A percentile compares a stretch with the other conserved stretches of the same genome.
Conservation (phyloP, 2,797 vertebrate genomes). For the Sebastes melanostomus region DNA sequence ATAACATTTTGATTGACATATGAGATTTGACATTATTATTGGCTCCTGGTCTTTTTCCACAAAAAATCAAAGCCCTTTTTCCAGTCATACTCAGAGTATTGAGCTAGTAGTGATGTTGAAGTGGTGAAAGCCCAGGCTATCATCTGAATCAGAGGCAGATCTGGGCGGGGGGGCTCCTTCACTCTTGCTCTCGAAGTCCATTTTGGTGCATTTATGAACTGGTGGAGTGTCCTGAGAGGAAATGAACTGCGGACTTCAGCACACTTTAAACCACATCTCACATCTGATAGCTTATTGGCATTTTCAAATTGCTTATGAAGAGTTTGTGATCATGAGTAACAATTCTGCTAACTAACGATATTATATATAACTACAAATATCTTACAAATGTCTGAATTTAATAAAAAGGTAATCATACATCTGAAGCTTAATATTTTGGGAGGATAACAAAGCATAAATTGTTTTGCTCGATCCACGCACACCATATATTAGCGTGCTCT, state of each 20-base stretch:
- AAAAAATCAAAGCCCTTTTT: not conserved
- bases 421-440: not conserved
- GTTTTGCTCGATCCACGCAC: not conserved
- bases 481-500: not conserved
- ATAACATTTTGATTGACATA: not conserved
- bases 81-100: not conserved
- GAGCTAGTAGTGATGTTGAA: not conserved
- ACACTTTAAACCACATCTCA: not conserved
- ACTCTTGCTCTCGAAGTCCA: not conserved
- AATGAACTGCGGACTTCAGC: slow-evolving; percentile 2
- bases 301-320: slow-evolving; percentile 18
- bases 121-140: not conserved
- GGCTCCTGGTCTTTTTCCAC: not conserved
- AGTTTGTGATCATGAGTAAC: not conserved
- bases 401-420: not conserved
- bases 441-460: not conserved
- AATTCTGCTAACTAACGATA: too few relatives aligned
- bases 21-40: not conserved
- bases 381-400: not conserved
- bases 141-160: not conserved
- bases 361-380: not conserved
- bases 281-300: not conserved
- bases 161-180: too few relatives aligned
- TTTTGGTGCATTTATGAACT: slow-evolving; percentile 8
- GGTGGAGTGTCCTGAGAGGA: not conserved